Evolutionary conservation across 2,888 invertebrate species (phyloP), one percentile per base, ranked within the genome.

Genomic region (Scaptomyza cyrtandrae): DNA sequence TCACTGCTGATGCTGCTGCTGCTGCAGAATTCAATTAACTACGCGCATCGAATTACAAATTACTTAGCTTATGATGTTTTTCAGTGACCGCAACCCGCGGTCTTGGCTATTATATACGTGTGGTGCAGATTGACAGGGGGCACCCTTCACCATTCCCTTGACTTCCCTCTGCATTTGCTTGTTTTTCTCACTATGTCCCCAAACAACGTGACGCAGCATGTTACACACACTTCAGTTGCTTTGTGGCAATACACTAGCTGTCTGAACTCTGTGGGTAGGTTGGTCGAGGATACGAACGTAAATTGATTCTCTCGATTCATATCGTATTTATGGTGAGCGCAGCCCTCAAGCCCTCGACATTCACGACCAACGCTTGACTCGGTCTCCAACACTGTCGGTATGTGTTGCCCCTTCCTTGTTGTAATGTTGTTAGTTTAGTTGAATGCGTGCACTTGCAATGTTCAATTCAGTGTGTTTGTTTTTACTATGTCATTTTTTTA

Each of bases 221-320:
- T 57, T 55, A 56, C 64, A 67, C 53, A 63, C 53, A 60, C 50
- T 60, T 37, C 33, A 56, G 29, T 52, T 49, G 53, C 54, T 37
- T 39, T 59, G 41, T 52, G 37, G 45, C 46, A 44, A 44, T 41
- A 41, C 39, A 46, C 61, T 50, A 9, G 13, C 19, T 52, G 35
- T 37, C 29, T 16, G 13, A 13, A 39, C n/a, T 37, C 27, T 37
- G 49, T 27, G 43, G 33, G 13, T 37, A 7, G 46, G 16, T 16
- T 41, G 41, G 41, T 1, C 41, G 41, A 41, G 41, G 54, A 57
- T n/a, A 45, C 53, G 53, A 33, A 29, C 41, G 63, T 54, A 72
- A 80, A 84, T 84, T 81, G 81, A 75, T 75, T 78, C 78, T 60
- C 72, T 67, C 67, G 78, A 84, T 69, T 81, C 72, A 72, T 80